phyloP scores from a whole-genome alignment of 1,140 invertebrate genomes.

The Elysia chlorotica region DNA sequence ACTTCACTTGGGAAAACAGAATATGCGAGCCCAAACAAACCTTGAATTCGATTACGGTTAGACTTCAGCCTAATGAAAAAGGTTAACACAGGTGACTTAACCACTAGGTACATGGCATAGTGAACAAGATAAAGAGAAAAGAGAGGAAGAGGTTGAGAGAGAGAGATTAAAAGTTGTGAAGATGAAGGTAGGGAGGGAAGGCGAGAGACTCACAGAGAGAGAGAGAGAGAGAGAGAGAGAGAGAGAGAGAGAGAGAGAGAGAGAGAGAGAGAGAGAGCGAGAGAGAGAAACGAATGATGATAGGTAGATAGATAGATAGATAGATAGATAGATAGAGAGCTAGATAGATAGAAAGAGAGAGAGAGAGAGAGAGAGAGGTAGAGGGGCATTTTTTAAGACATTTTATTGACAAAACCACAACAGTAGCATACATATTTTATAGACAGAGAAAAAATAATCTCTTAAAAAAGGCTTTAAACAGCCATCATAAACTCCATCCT shows the following conservation, averaged over 20 bases:
- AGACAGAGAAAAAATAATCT: too few species aligned
- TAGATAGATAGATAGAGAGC: background rate
- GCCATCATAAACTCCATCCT: too few species aligned
- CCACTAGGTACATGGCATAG: too few species aligned
- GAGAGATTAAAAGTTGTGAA: background rate
- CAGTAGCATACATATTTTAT: too few species aligned
- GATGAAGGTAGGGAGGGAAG: background rate
- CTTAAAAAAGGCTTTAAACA: too few species aligned
- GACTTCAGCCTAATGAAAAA: too few species aligned
- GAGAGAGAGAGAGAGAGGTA: background rate
- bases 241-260: background rate
- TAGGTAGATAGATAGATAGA: background rate
- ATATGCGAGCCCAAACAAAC: too few species aligned
- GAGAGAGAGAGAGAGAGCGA: background rate
- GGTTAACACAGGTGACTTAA: too few species aligned
- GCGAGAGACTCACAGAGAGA: background rate
- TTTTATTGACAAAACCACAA: too few species aligned
- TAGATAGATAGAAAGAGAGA: background rate
- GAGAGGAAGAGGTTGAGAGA: background rate
- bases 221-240: background rate
- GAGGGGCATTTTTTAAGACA: background rate
- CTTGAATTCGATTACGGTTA: too few species aligned
- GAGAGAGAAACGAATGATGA: background rate
- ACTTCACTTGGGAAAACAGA: too few species aligned
- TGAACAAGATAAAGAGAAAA: slow-evolving; percentile 1